Evolutionary conservation across 1,140 invertebrate species (phyloP).

Genomic region (Listronotus oregonensis): DNA sequence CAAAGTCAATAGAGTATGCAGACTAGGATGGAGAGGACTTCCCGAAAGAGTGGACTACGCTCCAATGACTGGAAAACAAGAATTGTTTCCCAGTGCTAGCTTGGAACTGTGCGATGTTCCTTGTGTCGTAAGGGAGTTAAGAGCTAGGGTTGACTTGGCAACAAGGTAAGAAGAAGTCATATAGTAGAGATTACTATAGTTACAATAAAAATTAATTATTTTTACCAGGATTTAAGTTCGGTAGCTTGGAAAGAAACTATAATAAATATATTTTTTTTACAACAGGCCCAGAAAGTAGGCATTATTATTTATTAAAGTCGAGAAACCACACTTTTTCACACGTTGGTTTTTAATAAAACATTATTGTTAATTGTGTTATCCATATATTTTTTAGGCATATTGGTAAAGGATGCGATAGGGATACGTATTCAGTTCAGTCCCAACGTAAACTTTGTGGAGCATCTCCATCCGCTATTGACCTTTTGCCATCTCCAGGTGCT

Average conservation of each 20-base stretch:
- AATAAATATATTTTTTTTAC: too few relatives aligned
- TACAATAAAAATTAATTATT: neutral
- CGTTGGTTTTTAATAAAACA: too few relatives aligned
- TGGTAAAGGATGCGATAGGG: constrained; percentile 88
- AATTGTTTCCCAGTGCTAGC: constrained; percentile 82
- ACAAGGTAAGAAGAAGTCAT: constrained; percentile 53
- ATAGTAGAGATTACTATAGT: neutral
- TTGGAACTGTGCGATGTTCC: constrained; percentile 87
- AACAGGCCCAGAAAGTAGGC: too few relatives aligned
- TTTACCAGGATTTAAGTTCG: neutral
- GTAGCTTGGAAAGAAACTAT: too few relatives aligned
- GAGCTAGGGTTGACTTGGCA: constrained; percentile 68
- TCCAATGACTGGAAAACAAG: constrained; percentile 77
- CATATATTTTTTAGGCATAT: constrained; percentile 65
- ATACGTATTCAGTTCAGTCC: constrained; percentile 86
- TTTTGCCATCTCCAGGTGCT: constrained; percentile 83
- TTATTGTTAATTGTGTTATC: too few relatives aligned
- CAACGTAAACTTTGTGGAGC: constrained; percentile 89
- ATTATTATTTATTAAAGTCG: too few relatives aligned
- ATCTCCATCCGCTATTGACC: constrained; percentile 69
- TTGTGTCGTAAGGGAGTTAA: constrained; percentile 69
- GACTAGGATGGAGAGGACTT: constrained; percentile 70
- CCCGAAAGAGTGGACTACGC: constrained; percentile 90
- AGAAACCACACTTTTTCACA: too few relatives aligned
- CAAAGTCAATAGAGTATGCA: constrained; percentile 73